These are phyloP conservation scores for Thaleichthys pacificus DNA, from an alignment of 2,797 vertebrate species.

Conservation along the genomic window DNA sequence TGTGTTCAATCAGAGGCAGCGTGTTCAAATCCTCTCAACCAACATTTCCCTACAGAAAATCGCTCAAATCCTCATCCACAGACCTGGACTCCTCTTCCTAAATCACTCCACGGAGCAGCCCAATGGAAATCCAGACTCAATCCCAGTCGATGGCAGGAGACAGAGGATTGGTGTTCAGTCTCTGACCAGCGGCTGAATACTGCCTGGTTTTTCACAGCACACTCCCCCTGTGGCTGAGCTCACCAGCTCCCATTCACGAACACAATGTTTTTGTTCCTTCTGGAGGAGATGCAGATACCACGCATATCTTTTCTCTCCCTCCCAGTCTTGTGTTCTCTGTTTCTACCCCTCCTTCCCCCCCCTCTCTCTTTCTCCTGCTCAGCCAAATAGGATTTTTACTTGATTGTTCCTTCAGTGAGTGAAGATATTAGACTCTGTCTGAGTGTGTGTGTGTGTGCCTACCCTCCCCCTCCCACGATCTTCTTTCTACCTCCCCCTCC, in stretches of 20 bases:
- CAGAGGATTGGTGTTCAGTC: constrained; percentile 52
- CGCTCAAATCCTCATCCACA: constrained; percentile 60
- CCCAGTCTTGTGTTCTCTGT: constrained; percentile 25
- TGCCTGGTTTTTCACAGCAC: constrained; percentile 64
- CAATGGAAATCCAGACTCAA: constrained; percentile 44
- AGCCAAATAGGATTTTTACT: constrained; percentile 48
- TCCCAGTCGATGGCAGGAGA: constrained; percentile 55
- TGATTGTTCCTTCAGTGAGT: constrained; percentile 59
- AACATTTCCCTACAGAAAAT: constrained; percentile 58
- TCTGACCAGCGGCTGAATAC: constrained; percentile 52
- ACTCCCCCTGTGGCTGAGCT: constrained; percentile 56
- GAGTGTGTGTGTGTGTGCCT: constrained; percentile 58
- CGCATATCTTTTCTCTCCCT: constrained; percentile 57
- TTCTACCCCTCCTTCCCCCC: constrained; percentile 40
- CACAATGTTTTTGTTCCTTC: constrained; percentile 69
- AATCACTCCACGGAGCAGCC: constrained; percentile 50
- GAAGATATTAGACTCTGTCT: constrained; percentile 64
- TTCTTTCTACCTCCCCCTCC: constrained; percentile 49
- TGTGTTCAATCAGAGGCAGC: constrained; percentile 67
- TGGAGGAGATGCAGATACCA: constrained; percentile 60
- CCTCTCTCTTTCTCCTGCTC: constrained; percentile 31
- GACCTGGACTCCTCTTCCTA: constrained; percentile 38
- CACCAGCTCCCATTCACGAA: constrained; percentile 67
- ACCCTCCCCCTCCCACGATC: constrained; percentile 65
- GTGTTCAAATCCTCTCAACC: constrained; percentile 61